Base-by-base conservation (phyloP, 2,113 vertebrate genomes). In the Cacatua alba region DNA sequence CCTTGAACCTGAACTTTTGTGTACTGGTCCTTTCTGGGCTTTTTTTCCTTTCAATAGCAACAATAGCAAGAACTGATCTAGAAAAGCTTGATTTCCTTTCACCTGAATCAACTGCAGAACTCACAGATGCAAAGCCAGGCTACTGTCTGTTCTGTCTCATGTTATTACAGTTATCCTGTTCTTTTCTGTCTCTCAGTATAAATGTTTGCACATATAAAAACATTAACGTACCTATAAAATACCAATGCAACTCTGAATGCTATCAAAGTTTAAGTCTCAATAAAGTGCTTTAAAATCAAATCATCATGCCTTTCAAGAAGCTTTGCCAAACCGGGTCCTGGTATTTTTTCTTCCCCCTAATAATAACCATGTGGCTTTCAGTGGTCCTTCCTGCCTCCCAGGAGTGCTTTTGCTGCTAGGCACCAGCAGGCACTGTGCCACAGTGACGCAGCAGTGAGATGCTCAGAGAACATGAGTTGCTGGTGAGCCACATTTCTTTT, bases 271-370 rank as follows among this genome's bases (percentile, higher is more conserved):
- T n/a, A 89, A 89, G 37, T 69, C 81, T 78, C 57, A 48, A 20
- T 83, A 59, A 86, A 95, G 25, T 51, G 13, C 82, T 92, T 83
- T 62, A 64, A 86, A 95, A 96, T 92, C 44, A 86, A 93, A 92
- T 78, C 53, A 91, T 60, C 25, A 20, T 75, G 92, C 10, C 17
- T 94, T 92, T 75, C 55, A 82, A 68, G 43, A 59, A 71, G 33
- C 17, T 92, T 81, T 88, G 71, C 76, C 68, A 84, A 80, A 59
- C 31, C 6, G 67, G 20, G 17, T 68, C 43, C 41, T 71, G 33
- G 9, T 57, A 23, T 20, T 71, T 79, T 80, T 37, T n/a, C 8
- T 77, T 62, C 8, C 10, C 26, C 4, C 23, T 81, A 81, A 67
- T 67, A 52, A 59, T 6, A 86, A 65, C n/a, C 46, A 26, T 5